Conservation (phyloP, 2,888 invertebrate genomes). For the Stenoptilia bipunctidactyla region DNA sequence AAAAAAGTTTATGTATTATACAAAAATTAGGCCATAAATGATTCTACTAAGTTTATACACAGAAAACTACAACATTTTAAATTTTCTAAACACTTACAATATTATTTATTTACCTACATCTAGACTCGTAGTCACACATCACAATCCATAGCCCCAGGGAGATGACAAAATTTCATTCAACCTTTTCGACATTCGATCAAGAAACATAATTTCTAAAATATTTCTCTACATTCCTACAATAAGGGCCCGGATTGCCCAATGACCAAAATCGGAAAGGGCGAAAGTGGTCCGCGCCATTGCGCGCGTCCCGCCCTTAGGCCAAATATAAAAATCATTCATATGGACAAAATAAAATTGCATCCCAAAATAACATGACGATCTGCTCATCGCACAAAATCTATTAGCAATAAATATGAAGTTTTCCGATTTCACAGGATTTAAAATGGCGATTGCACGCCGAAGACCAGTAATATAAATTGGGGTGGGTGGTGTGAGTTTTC, state of each 20-base stretch:
- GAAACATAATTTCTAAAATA: slow-evolving; percentile 22
- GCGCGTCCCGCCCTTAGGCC: slow-evolving; percentile 43
- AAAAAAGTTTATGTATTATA: no score
- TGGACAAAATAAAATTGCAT: slow-evolving; percentile 71
- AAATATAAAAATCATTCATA: slow-evolving; percentile 70
- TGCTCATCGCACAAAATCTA: slow-evolving; percentile 66
- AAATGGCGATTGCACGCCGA: slow-evolving; percentile 34
- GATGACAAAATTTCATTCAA: no score
- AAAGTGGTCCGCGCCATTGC: slow-evolving; percentile 7
- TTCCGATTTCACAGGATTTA: slow-evolving; percentile 68
- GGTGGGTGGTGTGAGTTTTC: slow-evolving; percentile 18
- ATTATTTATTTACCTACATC: no score
- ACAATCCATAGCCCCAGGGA: no score
- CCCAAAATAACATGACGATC: slow-evolving; percentile 63
- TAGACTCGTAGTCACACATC: no score
- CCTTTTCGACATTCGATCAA: no score
- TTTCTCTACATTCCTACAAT: slow-evolving; percentile 25
- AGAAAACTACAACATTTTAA: no score
- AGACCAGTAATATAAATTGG: slow-evolving; percentile 33
- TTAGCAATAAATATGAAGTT: slow-evolving; percentile 72
- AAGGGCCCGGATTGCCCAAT: slow-evolving; percentile 35
- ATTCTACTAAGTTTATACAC: no score
- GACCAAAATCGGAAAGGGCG: slow-evolving; percentile 34
- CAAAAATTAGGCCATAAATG: no score
- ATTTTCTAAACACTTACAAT: no score